A percentile compares a stretch with the other conserved stretches of the same genome.
Evolutionary conservation across 2,113 vertebrate species (phyloP).

Genomic region (Paedocypris sp.): DNA sequence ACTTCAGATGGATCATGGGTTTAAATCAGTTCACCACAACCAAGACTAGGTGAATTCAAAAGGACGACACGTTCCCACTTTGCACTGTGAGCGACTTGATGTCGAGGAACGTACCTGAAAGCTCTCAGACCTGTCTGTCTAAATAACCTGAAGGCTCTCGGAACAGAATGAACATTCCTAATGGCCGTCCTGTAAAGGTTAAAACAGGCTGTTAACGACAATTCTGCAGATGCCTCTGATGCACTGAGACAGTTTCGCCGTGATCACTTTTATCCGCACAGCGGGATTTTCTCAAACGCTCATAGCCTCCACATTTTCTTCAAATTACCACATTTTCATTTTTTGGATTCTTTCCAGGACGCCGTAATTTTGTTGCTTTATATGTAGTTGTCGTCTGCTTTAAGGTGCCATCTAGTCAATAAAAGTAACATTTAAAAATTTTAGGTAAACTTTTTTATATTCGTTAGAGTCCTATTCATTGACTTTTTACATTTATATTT

Average conservation of each 20-base stretch:
- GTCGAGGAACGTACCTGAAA: background rate
- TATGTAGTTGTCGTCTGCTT: too few species aligned
- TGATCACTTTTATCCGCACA: background rate
- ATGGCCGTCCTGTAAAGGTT: background rate
- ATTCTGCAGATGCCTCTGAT: background rate
- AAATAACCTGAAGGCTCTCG: background rate
- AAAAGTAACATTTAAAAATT: too few species aligned
- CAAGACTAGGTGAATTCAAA: background rate
- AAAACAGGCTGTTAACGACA: background rate
- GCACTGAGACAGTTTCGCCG: background rate
- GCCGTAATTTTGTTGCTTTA: too few species aligned
- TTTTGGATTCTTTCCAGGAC: too few species aligned
- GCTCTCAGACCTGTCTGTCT: background rate
- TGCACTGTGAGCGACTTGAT: slow-evolving; percentile 7
- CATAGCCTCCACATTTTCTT: too few species aligned
- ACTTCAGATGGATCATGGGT: background rate
- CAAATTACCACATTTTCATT: too few species aligned
- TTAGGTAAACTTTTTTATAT: too few species aligned
- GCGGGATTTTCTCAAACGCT: background rate
- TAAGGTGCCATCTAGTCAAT: too few species aligned
- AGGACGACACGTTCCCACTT: background rate
- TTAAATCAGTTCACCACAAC: background rate
- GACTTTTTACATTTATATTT: too few species aligned
- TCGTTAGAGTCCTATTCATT: too few species aligned
- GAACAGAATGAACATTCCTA: slow-evolving; percentile 6